Percentiles rank a stretch among this genome's conserved stretches.
Evolutionary conservation across 2,888 invertebrate genomes (phyloP).

Genomic region (Anaspis maculata): DNA sequence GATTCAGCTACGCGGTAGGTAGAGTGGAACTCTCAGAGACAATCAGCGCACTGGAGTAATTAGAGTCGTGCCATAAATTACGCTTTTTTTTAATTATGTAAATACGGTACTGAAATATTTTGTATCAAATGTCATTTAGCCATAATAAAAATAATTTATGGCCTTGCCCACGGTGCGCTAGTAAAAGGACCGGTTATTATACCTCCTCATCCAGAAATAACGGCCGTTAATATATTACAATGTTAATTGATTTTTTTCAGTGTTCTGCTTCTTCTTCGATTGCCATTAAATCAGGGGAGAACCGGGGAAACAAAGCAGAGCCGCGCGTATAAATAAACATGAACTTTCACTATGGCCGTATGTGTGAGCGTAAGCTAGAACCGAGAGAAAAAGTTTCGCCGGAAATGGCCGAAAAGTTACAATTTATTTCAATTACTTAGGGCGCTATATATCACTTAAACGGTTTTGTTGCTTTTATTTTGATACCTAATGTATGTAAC

Average conservation of each 20-base stretch:
- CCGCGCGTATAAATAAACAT: constrained; percentile 20
- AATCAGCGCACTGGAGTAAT: no score
- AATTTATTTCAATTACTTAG: constrained; percentile 23
- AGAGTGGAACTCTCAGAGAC: no score
- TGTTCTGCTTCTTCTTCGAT: no score
- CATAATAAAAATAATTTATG: constrained; percentile 18
- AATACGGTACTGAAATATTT: constrained; percentile 18
- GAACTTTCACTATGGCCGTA: constrained; percentile 18
- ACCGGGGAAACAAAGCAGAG: no score
- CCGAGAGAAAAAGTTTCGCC: constrained; percentile 15
- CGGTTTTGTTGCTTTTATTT: constrained; percentile 19
- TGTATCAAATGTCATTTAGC: constrained; percentile 18
- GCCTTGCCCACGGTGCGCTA: constrained; percentile 12
- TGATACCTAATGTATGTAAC: constrained; percentile 20
- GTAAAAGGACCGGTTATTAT: constrained; percentile 1
- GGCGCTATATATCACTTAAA: constrained; percentile 23
- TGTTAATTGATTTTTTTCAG: constrained; percentile 15
- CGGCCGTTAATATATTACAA: constrained; percentile 11
- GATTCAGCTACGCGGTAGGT: no score
- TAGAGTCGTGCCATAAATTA: no score
- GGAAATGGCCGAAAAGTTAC: constrained; percentile 20
- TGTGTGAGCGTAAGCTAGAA: not conserved
- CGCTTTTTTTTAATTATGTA: constrained; percentile 15
- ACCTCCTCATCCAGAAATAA: constrained; percentile 10
- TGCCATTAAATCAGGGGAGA: no score